Evolutionary conservation across 1,140 invertebrate genomes (phyloP).

Genomic region (Grapholita molesta): DNA sequence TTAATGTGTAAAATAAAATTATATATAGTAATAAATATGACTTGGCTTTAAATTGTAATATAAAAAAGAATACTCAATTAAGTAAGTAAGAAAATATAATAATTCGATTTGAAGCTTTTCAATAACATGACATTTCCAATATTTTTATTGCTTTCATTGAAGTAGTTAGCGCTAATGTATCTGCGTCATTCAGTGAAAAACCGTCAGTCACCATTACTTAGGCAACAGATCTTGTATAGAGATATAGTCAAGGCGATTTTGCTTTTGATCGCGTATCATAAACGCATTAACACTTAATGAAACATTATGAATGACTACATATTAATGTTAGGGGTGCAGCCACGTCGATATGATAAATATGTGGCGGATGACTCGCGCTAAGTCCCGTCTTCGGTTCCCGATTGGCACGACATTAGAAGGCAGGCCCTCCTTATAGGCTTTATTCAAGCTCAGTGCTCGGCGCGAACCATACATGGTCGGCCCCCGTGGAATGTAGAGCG

Average conservation of each 20-base stretch:
- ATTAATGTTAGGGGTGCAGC: conserved; percentile 66
- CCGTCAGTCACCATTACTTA: conserved; percentile 18
- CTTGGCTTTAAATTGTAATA: too few relatives aligned
- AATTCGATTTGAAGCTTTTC: not conserved
- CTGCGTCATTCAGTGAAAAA: conserved; percentile 9
- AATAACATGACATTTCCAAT: not conserved
- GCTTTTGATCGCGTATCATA: conserved; percentile 46
- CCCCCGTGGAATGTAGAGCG: not conserved
- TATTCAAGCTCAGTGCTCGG: conserved; percentile 12
- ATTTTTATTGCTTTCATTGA: conserved; percentile 2
- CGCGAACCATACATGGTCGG: not conserved
- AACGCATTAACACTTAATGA: conserved; percentile 68
- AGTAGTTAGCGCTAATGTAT: conserved; percentile 4
- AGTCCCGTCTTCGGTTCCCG: conserved; percentile 51
- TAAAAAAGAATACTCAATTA: too few relatives aligned
- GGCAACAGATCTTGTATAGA: conserved; percentile 14
- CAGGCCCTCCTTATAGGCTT: conserved; percentile 20
- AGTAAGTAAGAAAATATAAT: too few relatives aligned
- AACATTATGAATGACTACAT: conserved; percentile 67
- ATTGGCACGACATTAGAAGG: conserved; percentile 48
- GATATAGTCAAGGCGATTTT: conserved; percentile 17
- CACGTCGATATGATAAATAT: conserved; percentile 66
- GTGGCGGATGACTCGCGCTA: conserved; percentile 54
- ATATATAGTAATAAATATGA: too few relatives aligned
- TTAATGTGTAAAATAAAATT: too few relatives aligned